Evolutionary conservation across 2,797 vertebrate species (phyloP).

Genomic region (Tokudaia tokunoshimensis): DNA sequence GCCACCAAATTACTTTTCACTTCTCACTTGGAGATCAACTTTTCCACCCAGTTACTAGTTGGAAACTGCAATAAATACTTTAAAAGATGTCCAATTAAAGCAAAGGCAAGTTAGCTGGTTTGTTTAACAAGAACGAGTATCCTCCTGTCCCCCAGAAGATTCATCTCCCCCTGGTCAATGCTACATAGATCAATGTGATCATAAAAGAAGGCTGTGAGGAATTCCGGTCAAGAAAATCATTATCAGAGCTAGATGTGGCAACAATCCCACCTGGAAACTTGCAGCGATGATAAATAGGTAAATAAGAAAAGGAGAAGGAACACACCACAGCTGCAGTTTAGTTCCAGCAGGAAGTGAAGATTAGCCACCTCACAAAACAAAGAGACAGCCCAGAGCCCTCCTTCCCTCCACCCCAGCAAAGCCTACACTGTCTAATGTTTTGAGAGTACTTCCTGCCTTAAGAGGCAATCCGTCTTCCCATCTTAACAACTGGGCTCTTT

Average conservation of each 20-base stretch:
- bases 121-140: conserved; percentile 70
- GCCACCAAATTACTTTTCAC: conserved; percentile 44
- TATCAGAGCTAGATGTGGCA: conserved; percentile 3
- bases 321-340: neutral
- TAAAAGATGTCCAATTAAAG: conserved; percentile 73
- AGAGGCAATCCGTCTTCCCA: neutral
- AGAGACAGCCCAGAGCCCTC: conserved; percentile 32
- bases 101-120: conserved; percentile 77
- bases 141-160: conserved; percentile 56
- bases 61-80: conserved; percentile 74
- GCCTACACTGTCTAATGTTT: neutral
- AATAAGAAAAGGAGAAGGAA: neutral
- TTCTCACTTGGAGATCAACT: conserved; percentile 47
- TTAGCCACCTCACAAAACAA: conserved; percentile 64
- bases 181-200: neutral
- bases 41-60: conserved; percentile 47
- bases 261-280: neutral
- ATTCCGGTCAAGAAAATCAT: neutral
- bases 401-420: neutral
- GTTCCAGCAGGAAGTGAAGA: conserved; percentile 60
- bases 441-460: conserved; percentile 53
- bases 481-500: neutral
- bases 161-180: conserved; percentile 57
- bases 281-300: neutral
- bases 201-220: conserved; percentile 31